These are phyloP conservation scores for Macrotis lagotis DNA, from an alignment of 2,113 vertebrate genomes.

Conservation along the genomic window DNA sequence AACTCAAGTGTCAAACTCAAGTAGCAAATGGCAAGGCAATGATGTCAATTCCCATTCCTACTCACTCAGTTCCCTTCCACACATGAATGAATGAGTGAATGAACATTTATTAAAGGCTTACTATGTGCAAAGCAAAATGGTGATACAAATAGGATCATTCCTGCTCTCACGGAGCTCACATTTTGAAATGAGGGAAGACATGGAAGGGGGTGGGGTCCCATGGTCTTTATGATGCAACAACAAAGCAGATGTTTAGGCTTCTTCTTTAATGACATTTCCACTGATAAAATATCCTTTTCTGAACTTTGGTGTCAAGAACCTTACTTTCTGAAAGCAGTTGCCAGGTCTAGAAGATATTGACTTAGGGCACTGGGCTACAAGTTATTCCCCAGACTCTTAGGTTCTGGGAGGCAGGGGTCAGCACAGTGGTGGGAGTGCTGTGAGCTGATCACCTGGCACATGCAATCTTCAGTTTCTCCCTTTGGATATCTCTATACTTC, in stretches of 20 bases:
- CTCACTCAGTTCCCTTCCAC: background rate
- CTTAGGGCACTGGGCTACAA: background rate
- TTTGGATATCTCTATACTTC: too few relatives aligned
- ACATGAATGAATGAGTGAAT: background rate
- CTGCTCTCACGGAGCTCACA: background rate
- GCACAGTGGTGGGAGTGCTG: too few relatives aligned
- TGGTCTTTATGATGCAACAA: background rate
- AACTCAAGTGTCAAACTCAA: background rate
- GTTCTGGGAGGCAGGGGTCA: too few relatives aligned
- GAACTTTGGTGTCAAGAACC: background rate
- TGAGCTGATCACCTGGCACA: too few relatives aligned
- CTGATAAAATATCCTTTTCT: background rate
- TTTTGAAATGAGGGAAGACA: background rate
- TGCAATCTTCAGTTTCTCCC: too few relatives aligned
- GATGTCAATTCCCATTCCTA: background rate
- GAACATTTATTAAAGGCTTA: background rate
- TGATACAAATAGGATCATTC: background rate
- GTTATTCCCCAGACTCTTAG: too few relatives aligned
- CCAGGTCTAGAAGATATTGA: background rate
- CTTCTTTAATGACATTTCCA: background rate
- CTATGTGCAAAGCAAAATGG: background rate
- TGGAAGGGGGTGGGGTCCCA: background rate
- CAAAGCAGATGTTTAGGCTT: too few relatives aligned
- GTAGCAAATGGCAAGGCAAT: background rate
- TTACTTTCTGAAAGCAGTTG: background rate